Conservation (phyloP, 2,888 invertebrate genomes). For the Lymantria monacha region DNA sequence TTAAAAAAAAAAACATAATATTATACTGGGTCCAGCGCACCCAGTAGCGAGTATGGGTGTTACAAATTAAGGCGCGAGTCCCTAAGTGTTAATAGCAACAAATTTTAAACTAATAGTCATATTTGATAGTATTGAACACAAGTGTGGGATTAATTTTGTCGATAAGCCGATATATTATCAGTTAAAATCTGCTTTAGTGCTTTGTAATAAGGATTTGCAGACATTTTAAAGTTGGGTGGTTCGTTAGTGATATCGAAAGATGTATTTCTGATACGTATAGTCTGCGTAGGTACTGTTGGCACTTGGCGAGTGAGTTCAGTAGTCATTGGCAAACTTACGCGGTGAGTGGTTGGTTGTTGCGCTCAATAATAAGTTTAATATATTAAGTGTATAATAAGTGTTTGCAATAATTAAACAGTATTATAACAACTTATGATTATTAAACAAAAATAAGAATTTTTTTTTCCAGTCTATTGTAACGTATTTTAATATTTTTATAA, state of each 20-base stretch:
- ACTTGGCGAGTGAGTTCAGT: background rate
- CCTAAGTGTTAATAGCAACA: no score
- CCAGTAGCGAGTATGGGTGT: no score
- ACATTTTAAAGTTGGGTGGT: background rate
- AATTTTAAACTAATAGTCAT: no score
- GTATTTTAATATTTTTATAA: no score
- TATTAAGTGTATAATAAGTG: no score
- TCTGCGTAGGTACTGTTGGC: background rate
- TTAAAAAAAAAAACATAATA: no score
- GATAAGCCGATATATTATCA: background rate
- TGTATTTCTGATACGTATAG: slow-evolving; percentile 1
- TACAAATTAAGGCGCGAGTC: no score
- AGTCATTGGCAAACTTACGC: slow-evolving; percentile 6
- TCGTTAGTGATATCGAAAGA: background rate
- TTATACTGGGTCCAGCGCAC: no score
- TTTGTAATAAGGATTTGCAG: slow-evolving; percentile 12
- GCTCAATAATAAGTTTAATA: background rate
- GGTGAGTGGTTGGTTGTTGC: slow-evolving; percentile 20
- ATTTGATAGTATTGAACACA: background rate
- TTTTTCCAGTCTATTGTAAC: no score
- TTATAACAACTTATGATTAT: no score
- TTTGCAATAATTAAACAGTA: no score
- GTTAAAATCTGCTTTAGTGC: slow-evolving; percentile 6
- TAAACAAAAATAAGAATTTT: no score
- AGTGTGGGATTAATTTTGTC: background rate